Conservation (phyloP, 53 echinoderm and acorn worm genomes). For the Stichopus horrens region DNA sequence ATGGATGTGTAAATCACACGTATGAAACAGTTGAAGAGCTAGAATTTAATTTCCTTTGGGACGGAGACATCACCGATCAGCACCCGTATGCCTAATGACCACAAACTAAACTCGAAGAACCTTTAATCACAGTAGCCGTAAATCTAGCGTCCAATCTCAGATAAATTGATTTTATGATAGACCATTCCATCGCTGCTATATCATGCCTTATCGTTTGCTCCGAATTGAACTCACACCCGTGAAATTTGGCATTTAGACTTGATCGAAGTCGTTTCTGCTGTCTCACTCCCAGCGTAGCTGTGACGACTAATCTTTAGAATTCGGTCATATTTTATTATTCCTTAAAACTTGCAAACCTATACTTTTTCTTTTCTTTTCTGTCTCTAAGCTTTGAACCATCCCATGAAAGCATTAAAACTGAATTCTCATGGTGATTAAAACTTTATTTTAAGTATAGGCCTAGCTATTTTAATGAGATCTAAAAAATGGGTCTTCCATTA, state of each 20-base stretch:
- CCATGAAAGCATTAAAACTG: no score
- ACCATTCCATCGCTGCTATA: constrained; percentile 30
- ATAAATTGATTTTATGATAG: constrained; percentile 46
- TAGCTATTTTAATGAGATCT: no score
- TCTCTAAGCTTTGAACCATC: no score
- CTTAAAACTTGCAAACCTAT: no score
- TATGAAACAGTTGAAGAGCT: constrained; percentile 31
- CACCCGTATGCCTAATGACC: constrained; percentile 35
- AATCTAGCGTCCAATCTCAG: constrained; percentile 38
- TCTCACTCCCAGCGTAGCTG: not conserved
- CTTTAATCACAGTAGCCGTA: constrained; percentile 36
- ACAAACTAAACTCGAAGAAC: constrained; percentile 37
- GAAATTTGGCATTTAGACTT: constrained; percentile 46
- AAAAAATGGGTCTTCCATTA: no score
- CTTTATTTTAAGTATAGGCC: no score
- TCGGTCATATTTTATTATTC: no score
- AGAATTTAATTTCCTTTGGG: constrained; percentile 43
- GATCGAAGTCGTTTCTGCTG: constrained; percentile 9
- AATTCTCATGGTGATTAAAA: no score
- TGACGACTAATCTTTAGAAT: no score
- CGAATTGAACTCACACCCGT: constrained; percentile 35
- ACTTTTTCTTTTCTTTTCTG: no score
- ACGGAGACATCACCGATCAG: constrained; percentile 26
- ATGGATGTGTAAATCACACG: constrained; percentile 41
- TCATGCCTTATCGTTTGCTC: constrained; percentile 12